phyloP scores from a whole-genome alignment of 2,113 vertebrate genomes.

The Himantopus leucocephalus region DNA sequence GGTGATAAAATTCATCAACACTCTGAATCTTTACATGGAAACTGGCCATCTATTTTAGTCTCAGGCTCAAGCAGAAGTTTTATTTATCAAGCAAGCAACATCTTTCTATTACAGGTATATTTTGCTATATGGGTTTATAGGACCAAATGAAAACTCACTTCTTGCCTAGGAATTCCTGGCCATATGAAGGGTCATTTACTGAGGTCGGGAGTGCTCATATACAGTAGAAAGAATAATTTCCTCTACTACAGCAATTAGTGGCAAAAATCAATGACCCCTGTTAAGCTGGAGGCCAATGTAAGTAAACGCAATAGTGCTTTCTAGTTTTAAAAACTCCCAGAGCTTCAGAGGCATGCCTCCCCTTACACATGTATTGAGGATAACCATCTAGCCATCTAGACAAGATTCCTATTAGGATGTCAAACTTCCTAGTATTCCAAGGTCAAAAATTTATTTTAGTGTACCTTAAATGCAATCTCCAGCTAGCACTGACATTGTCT shows the following conservation, averaged over 20 bases:
- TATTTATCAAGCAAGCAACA: neutral
- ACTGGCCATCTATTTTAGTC: neutral
- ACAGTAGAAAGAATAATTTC: conserved; percentile 43
- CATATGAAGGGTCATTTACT: neutral
- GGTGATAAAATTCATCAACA: neutral
- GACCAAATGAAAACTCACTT: neutral
- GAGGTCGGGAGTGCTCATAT: neutral
- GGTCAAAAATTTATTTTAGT: neutral
- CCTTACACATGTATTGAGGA: neutral
- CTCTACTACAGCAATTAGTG: conserved; percentile 40
- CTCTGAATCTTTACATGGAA: neutral
- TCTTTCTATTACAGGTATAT: neutral
- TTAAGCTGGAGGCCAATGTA: conserved; percentile 10
- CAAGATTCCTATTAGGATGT: neutral
- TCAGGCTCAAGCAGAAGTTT: neutral
- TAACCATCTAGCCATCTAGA: neutral
- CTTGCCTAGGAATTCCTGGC: neutral
- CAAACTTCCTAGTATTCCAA: neutral
- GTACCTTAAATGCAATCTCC: neutral
- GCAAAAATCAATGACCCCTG: conserved; percentile 48
- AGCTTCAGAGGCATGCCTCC: neutral
- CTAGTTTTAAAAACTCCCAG: conserved; percentile 10
- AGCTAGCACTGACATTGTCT: neutral
- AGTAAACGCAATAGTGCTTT: conserved; percentile 24
- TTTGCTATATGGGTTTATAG: neutral